Evolutionary conservation across 2,888 invertebrate species (phyloP), one percentile per base, ranked within the genome.

Genomic region (Lacanobia wlatinum): DNA sequence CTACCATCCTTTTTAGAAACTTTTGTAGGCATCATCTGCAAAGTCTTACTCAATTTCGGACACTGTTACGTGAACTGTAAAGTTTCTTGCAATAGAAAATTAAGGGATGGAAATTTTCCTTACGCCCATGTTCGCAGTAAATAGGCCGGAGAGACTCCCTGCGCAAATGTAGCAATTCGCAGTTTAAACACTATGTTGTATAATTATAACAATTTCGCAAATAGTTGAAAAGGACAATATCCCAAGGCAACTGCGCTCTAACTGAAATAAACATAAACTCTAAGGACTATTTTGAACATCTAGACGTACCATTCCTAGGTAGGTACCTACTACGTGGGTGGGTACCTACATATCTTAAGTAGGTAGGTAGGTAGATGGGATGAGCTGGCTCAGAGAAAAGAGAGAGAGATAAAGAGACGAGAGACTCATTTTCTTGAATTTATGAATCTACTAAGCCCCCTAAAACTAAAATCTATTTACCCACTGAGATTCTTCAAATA

Each of bases 141-240:
- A 84, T 82, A 82, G 75, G 65, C 76, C 70, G 68, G 64, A 71
- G 77, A 70, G 69, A 65, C 59, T 84, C 77, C 74, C 78, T 53
- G 58, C 72, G 75, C 62, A 77, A 83, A 80, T 79, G 80, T 77
- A 74, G 73, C 73, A 74, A 73, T 85, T 84, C 73, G 73, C 80
- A 86, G 80, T 85, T 77, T 75, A 75, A 82, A 56, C 82, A 84
- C 73, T 78, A 76, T 73, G 79, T 68, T 53, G 74, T 70, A 73
- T 82, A 85, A 84, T 85, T 86, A 84, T 84, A 85, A 85, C 86
- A 84, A 84, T 85, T 86, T 82, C 75, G 65, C 82, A 82, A 86
- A 86, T 85, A 76, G 80, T 86, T 86, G 78, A 74, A 79, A 74
- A 78, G 86, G 86, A 78, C 82, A 70, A 78, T 84, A 74, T 76